Percentiles rank a stretch among this genome's conserved stretches.
Evolutionary conservation across 2,797 vertebrate species (phyloP).

Genomic region (Leuciscus waleckii): DNA sequence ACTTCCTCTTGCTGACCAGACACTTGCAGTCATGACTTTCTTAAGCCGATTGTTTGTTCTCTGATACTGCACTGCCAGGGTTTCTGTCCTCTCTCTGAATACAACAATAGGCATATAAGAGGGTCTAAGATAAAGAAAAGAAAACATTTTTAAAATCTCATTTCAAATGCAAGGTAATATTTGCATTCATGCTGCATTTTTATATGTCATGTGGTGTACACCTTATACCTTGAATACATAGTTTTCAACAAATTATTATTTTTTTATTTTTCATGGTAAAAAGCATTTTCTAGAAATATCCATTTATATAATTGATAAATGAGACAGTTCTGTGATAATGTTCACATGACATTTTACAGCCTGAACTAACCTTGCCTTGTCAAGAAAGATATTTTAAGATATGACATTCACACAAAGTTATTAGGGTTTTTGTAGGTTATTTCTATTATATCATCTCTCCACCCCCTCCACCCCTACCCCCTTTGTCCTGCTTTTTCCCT

Average conservation of each 20-base stretch:
- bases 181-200: not conserved
- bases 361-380: not conserved
- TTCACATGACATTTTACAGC: not conserved
- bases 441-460: not conserved
- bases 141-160: not conserved
- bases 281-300: too few species aligned
- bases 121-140: not conserved
- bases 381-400: not conserved
- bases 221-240: too few species aligned
- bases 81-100: not conserved
- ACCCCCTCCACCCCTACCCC: too few species aligned
- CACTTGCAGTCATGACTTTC: not conserved
- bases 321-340: too few species aligned
- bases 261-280: too few species aligned
- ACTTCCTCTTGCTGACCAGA: conserved; percentile 12
- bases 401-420: too few species aligned
- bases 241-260: too few species aligned
- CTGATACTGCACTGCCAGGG: not conserved
- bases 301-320: too few species aligned
- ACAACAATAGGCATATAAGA: not conserved
- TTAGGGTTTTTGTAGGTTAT: not conserved
- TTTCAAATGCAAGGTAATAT: not conserved
- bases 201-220: too few species aligned
- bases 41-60: not conserved
- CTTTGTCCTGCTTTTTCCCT: too few species aligned